phyloP scores from a whole-genome alignment of 64 coral and sea anemone species.

The Anthopleura sola region DNA sequence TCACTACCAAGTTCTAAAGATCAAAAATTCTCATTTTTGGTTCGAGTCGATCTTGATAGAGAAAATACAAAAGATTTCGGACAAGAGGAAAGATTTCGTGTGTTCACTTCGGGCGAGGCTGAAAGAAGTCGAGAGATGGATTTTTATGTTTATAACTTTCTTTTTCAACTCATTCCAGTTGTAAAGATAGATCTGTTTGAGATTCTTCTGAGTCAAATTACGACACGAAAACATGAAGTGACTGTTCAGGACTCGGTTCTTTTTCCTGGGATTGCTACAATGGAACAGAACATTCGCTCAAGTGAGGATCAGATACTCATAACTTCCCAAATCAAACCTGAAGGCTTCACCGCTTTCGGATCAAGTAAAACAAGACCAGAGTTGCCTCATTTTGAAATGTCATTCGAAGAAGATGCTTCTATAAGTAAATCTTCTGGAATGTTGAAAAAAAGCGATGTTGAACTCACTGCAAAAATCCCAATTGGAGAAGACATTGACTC shows the following conservation, averaged over 20 bases:
- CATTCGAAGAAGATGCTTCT: conserved; percentile 40
- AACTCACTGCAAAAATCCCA: conserved; percentile 16
- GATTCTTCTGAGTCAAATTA: conserved; percentile 33
- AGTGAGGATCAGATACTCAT: not conserved
- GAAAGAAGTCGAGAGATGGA: conserved; percentile 29
- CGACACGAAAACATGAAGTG: conserved; percentile 5
- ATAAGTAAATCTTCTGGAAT: conserved; percentile 47
- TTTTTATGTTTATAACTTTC: conserved; percentile 46
- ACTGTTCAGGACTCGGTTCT: not conserved
- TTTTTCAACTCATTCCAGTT: conserved; percentile 41
- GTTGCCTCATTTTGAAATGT: conserved; percentile 10
- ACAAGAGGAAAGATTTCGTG: conserved; percentile 20
- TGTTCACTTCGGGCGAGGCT: conserved; percentile 1
- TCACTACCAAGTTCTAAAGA: not conserved
- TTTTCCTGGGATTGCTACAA: not conserved
- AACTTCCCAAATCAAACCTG: not conserved
- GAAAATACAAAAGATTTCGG: not conserved
- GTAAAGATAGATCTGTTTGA: conserved; percentile 55
- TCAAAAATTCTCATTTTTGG: not conserved
- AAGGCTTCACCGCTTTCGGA: not conserved
- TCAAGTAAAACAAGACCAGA: not conserved
- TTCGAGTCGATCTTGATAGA: conserved; percentile 3
- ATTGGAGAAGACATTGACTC: not conserved
- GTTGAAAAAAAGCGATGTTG: conserved; percentile 29
- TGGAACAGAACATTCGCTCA: conserved; percentile 14